Base-by-base conservation (phyloP, 2,888 invertebrate species). In the Periphyllus acericola region DNA sequence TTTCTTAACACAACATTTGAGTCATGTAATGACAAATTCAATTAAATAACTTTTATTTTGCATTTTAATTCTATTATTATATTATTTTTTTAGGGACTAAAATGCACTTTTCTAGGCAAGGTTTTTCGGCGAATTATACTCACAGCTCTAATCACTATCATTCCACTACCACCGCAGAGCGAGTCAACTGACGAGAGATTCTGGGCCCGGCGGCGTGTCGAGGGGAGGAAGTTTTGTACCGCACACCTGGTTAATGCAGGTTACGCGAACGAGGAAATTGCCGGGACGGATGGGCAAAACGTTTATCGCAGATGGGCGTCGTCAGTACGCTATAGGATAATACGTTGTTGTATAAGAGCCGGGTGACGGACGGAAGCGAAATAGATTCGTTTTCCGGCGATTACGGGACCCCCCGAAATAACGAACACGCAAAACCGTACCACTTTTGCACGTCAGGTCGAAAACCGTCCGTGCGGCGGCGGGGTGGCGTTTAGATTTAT, bases 381-480 rank as follows among this genome's bases (percentile, higher is more conserved):
- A 71, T 82, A 68, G 32, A 66, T 78, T 52, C 9, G 52, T 36
- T 74, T 32, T 25, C 34, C 32, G n/a, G 19, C 40, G 8, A 78
- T 68, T 68, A 34, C 34, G 19, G 78, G 78, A 14, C 11, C 46
- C 9, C 46, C 66, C 34, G 32, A 34, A 46, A 76, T 68, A 68
- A 46, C 78, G 68, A 85, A 85, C 34, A 66, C n/a, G n/a, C 32
- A 46, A 68, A 76, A 21, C 71, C 71, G 46, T 72, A 25, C 66
- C 66, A 6, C 25, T 29, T 68, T 52, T 71, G 25, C 71, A 52
- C 71, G 76, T 82, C 52, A 6, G 32, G 25, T 52, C 14, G 52
- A 82, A 52, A 32, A 71, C 21, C 52, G 25, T 46, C 82, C 32
- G 52, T 46, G 14, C 14, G 36, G 46, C 14, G 36, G 46, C 17